Conservation (phyloP, 2,888 invertebrate species). For the Tenthredo scrophulariae region DNA sequence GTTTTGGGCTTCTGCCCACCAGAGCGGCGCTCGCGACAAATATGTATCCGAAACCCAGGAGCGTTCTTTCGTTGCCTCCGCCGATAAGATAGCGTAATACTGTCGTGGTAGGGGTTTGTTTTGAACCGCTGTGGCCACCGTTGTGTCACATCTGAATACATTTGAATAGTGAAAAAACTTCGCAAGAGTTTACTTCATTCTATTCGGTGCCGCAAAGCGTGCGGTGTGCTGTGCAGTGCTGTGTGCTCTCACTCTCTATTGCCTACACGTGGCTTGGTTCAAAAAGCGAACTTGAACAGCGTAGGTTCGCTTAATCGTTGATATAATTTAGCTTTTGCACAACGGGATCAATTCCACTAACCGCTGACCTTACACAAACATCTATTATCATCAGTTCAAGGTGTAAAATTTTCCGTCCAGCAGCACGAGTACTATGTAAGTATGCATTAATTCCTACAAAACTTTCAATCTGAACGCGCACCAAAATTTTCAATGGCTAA, state of each 20-base stretch:
- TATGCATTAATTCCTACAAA: not conserved
- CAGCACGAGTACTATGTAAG: conserved; percentile 1
- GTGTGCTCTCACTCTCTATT: not conserved
- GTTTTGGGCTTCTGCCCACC: not conserved
- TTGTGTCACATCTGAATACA: not conserved
- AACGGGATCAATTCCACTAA: not conserved
- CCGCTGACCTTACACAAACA: not conserved
- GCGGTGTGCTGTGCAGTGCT: not conserved
- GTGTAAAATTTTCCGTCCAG: not conserved
- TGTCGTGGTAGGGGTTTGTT: not conserved
- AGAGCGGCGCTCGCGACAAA: not conserved
- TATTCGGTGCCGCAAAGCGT: not conserved
- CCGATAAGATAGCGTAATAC: not conserved
- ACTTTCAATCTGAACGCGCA: not conserved
- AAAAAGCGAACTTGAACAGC: not conserved
- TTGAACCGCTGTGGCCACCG: not conserved
- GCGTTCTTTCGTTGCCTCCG: not conserved
- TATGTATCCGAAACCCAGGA: not conserved
- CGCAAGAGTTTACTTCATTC: not conserved
- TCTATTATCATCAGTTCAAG: not conserved
- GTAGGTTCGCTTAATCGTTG: not conserved
- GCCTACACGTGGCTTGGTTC: not conserved
- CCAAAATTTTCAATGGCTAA: not conserved
- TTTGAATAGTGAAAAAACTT: not conserved
- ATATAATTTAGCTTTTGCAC: not conserved